These are phyloP conservation scores for Lasioglossum albipes DNA, from an alignment of 1,140 invertebrate genomes.

Conservation along the genomic window DNA sequence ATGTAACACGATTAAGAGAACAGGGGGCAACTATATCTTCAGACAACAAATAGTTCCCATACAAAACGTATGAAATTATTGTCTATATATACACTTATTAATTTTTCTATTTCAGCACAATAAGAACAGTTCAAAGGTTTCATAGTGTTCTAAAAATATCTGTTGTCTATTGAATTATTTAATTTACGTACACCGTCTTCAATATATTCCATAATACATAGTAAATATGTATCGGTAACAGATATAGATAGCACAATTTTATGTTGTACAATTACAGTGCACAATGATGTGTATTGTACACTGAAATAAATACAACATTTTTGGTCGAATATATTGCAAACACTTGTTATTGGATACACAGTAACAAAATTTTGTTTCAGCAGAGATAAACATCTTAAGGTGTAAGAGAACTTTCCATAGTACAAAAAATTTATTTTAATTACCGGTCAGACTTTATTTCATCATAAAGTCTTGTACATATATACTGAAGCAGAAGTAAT, in stretches of 20 bases:
- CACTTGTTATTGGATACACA: conserved; percentile 24
- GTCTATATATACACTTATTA: conserved; percentile 13
- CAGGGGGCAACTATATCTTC: conserved; percentile 27
- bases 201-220: background rate
- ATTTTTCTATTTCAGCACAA: conserved; percentile 28
- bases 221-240: background rate
- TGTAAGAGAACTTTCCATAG: conserved; percentile 48
- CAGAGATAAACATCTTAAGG: conserved; percentile 12
- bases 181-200: conserved; percentile 8
- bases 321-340: background rate
- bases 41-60: conserved; percentile 9
- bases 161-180: conserved; percentile 1
- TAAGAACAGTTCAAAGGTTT: background rate
- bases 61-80: conserved; percentile 7
- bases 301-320: conserved; percentile 5
- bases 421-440: conserved; percentile 57
- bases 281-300: background rate
- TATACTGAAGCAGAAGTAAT: conserved; percentile 52
- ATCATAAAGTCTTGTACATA: conserved; percentile 50
- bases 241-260: conserved; percentile 20
- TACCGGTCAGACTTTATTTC: conserved; percentile 45
- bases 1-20: conserved; percentile 18
- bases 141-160: conserved; percentile 10
- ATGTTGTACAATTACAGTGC: background rate
- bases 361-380: conserved; percentile 29